These are phyloP conservation scores for Danionella cerebrum DNA, from an alignment of 2,113 vertebrate genomes.

Conservation along the genomic window DNA sequence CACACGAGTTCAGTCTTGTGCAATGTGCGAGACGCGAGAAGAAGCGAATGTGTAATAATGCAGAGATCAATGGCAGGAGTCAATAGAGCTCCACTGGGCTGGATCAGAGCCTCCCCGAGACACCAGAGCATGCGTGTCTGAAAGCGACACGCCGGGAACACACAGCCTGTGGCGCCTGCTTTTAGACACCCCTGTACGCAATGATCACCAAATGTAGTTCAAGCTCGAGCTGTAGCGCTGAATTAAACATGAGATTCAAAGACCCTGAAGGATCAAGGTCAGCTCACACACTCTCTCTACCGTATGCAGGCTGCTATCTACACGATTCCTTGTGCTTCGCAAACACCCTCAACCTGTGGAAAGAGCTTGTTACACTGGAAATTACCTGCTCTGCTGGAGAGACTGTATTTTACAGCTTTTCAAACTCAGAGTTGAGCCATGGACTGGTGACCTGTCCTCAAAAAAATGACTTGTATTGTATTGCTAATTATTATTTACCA, in stretches of 20 bases:
- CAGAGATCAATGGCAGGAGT: constrained; percentile 36
- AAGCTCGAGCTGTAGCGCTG: neutral
- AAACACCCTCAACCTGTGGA: too few relatives aligned
- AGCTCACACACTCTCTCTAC: neutral
- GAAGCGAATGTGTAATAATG: constrained; percentile 34
- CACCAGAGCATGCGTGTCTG: constrained; percentile 1
- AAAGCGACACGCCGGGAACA: constrained; percentile 3
- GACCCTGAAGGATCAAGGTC: constrained; percentile 18
- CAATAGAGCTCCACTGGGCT: constrained; percentile 32
- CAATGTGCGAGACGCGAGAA: constrained; percentile 2
- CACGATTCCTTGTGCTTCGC: too few relatives aligned
- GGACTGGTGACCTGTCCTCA: too few relatives aligned
- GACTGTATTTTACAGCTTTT: too few relatives aligned
- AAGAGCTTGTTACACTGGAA: too few relatives aligned
- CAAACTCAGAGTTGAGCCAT: too few relatives aligned
- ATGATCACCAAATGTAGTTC: constrained; percentile 30
- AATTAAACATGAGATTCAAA: constrained; percentile 32
- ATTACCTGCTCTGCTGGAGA: too few relatives aligned
- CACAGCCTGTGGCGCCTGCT: constrained; percentile 3
- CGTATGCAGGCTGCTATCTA: neutral
- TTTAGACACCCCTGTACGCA: constrained; percentile 16
- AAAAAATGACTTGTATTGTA: too few relatives aligned
- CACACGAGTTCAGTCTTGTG: neutral
- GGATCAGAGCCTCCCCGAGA: constrained; percentile 23
- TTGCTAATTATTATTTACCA: too few relatives aligned